These are phyloP conservation scores for Terrapene triunguis DNA, from an alignment of 2,113 vertebrate species.

Conservation along the genomic window DNA sequence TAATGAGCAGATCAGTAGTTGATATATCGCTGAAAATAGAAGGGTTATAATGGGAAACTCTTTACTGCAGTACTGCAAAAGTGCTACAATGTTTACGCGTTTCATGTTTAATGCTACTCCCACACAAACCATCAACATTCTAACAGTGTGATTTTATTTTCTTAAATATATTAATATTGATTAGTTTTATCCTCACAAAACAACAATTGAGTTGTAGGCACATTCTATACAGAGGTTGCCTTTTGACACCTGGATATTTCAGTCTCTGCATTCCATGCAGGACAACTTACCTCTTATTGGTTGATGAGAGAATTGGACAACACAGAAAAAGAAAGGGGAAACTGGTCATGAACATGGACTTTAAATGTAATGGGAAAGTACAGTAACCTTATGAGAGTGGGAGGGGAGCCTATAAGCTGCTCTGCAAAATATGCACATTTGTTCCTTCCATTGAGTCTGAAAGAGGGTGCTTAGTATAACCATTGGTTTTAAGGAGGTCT, in stretches of 20 bases:
- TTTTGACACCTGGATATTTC: background rate
- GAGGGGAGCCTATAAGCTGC: background rate
- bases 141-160: background rate
- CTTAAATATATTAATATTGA: conserved; percentile 41
- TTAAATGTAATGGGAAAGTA: conserved; percentile 41
- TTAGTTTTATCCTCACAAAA: conserved; percentile 32
- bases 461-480: conserved; percentile 39
- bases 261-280: background rate
- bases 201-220: conserved; percentile 26
- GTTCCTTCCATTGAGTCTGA: conserved; percentile 5
- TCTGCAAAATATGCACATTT: conserved; percentile 40
- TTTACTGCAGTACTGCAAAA: conserved; percentile 27
- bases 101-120: background rate
- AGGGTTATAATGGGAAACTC: conserved; percentile 53
- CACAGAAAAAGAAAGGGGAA: background rate
- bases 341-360: background rate
- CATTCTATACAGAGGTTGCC: background rate
- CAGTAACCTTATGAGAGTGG: background rate
- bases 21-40: conserved; percentile 26
- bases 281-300: background rate
- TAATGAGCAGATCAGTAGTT: conserved; percentile 43
- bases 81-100: background rate
- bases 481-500: conserved; percentile 41
- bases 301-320: conserved; percentile 4
- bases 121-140: conserved; percentile 35